A percentile compares a stretch with the other conserved stretches of the same genome.
Conservation (phyloP, 1,140 invertebrate genomes). For the Phthorimaea operculella region DNA sequence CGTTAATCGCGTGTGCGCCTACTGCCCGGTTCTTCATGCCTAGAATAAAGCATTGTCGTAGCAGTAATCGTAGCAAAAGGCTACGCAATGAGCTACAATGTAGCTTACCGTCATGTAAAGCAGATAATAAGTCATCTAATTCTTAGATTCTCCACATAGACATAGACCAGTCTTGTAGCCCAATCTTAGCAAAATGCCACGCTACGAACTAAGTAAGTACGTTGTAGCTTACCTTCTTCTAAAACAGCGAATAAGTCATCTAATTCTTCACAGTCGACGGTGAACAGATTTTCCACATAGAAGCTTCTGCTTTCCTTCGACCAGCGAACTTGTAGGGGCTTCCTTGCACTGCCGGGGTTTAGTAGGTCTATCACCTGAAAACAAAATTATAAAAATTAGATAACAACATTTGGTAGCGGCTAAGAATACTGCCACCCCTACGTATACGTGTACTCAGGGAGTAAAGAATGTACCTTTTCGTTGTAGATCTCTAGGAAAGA, state of each 20-base stretch:
- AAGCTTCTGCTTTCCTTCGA: slow-evolving; percentile 91
- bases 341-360: slow-evolving; percentile 84
- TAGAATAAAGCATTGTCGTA: slow-evolving; percentile 80
- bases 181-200: slow-evolving; percentile 64
- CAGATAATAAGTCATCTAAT: slow-evolving; percentile 92
- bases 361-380: slow-evolving; percentile 91
- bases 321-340: slow-evolving; percentile 90
- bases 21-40: slow-evolving; percentile 87
- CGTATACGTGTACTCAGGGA: too few species aligned
- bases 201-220: neutral
- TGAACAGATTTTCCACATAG: slow-evolving; percentile 96
- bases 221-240: slow-evolving; percentile 83
- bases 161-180: slow-evolving; percentile 92
- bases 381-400: neutral
- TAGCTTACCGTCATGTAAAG: slow-evolving; percentile 94
- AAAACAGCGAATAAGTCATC: slow-evolving; percentile 93
- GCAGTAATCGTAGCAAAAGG: slow-evolving; percentile 71
- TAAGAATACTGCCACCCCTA: too few species aligned
- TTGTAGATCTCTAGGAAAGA: slow-evolving; percentile 97
- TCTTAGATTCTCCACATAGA: slow-evolving; percentile 97
- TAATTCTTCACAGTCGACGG: slow-evolving; percentile 92
- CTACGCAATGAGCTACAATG: neutral
- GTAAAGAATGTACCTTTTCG: slow-evolving; percentile 90
- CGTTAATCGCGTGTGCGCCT: slow-evolving; percentile 95
- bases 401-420: too few species aligned